Percentiles rank a stretch among this genome's conserved stretches.
Evolutionary conservation across 2,888 invertebrate species (phyloP).

Genomic region (Melipona beecheii): DNA sequence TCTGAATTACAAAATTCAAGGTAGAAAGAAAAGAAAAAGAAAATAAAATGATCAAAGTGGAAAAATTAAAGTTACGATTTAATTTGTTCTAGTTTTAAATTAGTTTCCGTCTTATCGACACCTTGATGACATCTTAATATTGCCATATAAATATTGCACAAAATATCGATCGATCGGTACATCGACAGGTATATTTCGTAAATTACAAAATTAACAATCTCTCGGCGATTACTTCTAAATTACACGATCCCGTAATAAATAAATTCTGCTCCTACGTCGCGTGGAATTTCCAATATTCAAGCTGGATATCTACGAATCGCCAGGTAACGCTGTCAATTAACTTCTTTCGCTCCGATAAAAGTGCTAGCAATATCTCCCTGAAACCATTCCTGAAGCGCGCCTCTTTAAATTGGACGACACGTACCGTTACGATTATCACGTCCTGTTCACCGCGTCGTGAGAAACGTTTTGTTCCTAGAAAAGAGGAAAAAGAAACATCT

Average conservation of each 20-base stretch:
- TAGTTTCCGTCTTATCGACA: neutral
- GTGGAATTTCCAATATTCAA: neutral
- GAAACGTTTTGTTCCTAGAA: too few relatives aligned
- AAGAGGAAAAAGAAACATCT: neutral
- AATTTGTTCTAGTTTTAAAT: neutral
- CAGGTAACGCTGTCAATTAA: neutral
- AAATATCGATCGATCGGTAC: neutral
- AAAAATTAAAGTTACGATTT: too few relatives aligned
- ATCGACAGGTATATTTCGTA: neutral
- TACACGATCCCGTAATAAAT: neutral
- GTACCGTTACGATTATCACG: too few relatives aligned
- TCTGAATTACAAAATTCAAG: neutral
- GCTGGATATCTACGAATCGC: neutral
- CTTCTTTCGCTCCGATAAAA: neutral
- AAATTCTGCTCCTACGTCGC: neutral
- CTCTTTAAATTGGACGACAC: too few relatives aligned
- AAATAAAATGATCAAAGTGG: too few relatives aligned
- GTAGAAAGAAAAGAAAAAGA: too few relatives aligned
- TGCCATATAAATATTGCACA: neutral
- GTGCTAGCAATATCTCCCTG: neutral
- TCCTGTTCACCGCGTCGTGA: too few relatives aligned
- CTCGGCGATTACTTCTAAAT: neutral
- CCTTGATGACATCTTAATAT: neutral
- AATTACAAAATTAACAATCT: too few relatives aligned
- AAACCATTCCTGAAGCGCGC: neutral